These are phyloP conservation scores for Chaetorhynchus papuensis DNA, from an alignment of 2,113 vertebrate genomes.

Conservation along the genomic window DNA sequence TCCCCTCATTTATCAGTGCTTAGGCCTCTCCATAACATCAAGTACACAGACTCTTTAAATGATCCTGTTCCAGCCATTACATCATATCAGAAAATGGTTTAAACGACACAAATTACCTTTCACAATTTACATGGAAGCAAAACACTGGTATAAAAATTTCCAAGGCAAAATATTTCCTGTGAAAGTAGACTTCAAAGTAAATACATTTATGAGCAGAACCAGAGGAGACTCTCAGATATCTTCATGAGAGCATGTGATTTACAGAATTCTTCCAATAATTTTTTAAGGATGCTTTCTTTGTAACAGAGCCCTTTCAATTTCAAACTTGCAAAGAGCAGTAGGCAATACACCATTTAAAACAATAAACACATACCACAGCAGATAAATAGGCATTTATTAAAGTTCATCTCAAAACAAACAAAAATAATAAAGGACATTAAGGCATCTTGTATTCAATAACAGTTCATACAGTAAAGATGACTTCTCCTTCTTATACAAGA, in stretches of 20 bases:
- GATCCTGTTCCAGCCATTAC: not conserved
- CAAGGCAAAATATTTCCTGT: not conserved
- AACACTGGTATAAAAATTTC: not conserved
- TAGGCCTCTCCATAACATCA: not conserved
- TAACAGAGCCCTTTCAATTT: not conserved
- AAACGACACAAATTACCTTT: not conserved
- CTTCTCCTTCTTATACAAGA: conserved; percentile 16
- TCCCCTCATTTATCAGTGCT: not conserved
- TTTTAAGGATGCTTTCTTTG: not conserved
- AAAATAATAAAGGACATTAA: conserved; percentile 68
- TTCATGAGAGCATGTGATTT: not conserved
- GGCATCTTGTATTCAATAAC: conserved; percentile 63
- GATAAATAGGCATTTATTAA: conserved; percentile 70
- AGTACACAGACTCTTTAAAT: not conserved
- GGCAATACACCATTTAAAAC: not conserved
- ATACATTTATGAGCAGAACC: not conserved
- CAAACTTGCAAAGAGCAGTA: not conserved
- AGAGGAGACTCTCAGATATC: not conserved
- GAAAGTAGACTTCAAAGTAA: not conserved
- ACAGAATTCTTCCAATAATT: not conserved
- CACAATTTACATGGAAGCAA: not conserved
- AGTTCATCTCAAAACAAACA: conserved; percentile 36
- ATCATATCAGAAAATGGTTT: not conserved
- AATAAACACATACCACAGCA: not conserved
- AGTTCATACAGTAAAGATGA: conserved; percentile 19